Conservation (phyloP, 2,797 vertebrate species). For the Labeo calbasu region DNA sequence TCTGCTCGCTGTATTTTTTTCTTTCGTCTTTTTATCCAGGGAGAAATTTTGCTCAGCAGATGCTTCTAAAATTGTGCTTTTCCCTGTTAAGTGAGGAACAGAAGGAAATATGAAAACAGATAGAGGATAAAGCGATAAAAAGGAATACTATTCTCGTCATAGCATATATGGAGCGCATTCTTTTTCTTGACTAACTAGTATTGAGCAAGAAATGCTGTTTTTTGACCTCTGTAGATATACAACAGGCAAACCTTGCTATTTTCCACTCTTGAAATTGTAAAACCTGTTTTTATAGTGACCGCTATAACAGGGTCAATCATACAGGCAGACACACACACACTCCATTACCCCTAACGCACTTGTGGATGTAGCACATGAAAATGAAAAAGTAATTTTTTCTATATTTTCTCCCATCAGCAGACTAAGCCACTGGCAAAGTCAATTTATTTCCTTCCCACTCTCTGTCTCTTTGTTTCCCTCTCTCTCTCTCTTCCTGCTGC, state of each 20-base stretch:
- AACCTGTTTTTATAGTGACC: slow-evolving; percentile 15
- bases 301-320: slow-evolving; percentile 22
- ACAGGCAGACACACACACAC: slow-evolving; percentile 5
- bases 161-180: neutral
- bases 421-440: slow-evolving; percentile 67
- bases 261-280: neutral
- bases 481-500: slow-evolving; percentile 71
- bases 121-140: slow-evolving; percentile 4
- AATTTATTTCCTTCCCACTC: slow-evolving; percentile 70
- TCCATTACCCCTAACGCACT: slow-evolving; percentile 38
- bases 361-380: slow-evolving; percentile 45
- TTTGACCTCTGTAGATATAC: neutral
- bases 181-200: neutral
- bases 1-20: slow-evolving; percentile 83
- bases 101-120: slow-evolving; percentile 29
- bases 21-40: slow-evolving; percentile 41
- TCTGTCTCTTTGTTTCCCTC: slow-evolving; percentile 51
- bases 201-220: neutral
- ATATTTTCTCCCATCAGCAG: slow-evolving; percentile 56
- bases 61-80: slow-evolving; percentile 74
- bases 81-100: slow-evolving; percentile 25
- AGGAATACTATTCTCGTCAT: neutral
- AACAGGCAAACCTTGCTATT: neutral
- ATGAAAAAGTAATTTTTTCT: slow-evolving; percentile 59
- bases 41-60: slow-evolving; percentile 87